Percentiles rank a stretch among this genome's conserved stretches.
Evolutionary conservation across 2,888 invertebrate genomes (phyloP).

Genomic region (Stenichneumon culpator): DNA sequence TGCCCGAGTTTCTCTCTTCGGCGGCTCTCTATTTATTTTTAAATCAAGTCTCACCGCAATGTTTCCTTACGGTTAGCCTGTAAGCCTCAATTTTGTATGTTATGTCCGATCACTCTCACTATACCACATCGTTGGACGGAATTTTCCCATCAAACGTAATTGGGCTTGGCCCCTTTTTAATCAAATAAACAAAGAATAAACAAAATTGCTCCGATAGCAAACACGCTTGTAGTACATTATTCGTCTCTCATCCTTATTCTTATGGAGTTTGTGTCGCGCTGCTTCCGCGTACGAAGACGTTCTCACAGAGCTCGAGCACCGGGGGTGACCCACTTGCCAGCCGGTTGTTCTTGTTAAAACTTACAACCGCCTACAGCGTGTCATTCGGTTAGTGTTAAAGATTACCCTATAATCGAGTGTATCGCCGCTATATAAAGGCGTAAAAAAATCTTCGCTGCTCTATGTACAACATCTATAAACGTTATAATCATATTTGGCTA

Average conservation of each 20-base stretch:
- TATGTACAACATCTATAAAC: neutral
- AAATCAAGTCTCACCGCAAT: too few species aligned
- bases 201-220: neutral
- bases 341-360: conserved; percentile 63
- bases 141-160: neutral
- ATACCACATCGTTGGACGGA: neutral
- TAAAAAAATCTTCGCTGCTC: conserved; percentile 9
- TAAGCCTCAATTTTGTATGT: too few species aligned
- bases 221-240: conserved; percentile 29
- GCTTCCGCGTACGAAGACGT: conserved; percentile 68
- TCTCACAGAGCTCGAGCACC: conserved; percentile 47
- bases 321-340: conserved; percentile 65
- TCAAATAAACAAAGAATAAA: too few species aligned
- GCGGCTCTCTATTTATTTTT: too few species aligned
- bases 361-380: conserved; percentile 64
- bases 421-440: conserved; percentile 47
- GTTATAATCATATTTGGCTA: conserved; percentile 43
- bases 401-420: conserved; percentile 54
- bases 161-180: too few species aligned
- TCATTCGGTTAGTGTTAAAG: conserved; percentile 61
- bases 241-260: conserved; percentile 56
- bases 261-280: conserved; percentile 57
- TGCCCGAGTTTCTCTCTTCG: too few species aligned
- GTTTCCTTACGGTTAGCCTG: too few species aligned
- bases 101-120: too few species aligned